Conservation (phyloP, 2,113 vertebrate genomes). For the Lipotes vexillifer region DNA sequence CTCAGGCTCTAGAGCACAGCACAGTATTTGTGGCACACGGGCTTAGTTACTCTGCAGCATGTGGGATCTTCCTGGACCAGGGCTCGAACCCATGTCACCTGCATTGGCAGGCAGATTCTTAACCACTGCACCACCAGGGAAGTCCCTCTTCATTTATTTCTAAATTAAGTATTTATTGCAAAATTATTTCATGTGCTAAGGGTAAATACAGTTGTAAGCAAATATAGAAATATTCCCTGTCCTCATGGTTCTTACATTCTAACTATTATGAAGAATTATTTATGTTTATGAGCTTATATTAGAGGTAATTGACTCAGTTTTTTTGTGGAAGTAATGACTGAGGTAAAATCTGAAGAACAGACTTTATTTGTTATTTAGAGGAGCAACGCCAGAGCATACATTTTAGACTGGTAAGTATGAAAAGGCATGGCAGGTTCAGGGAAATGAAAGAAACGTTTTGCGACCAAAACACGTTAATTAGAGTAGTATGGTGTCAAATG, state of each 20-base stretch:
- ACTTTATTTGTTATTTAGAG: not conserved
- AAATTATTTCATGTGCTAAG: not conserved
- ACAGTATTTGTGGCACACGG: no score
- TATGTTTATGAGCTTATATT: not conserved
- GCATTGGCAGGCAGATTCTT: no score
- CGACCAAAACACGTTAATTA: not conserved
- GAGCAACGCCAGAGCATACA: not conserved
- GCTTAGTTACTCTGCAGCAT: no score
- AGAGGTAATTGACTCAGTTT: not conserved
- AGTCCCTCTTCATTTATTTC: not conserved
- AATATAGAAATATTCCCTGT: not conserved
- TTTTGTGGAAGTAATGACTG: not conserved
- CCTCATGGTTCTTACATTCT: not conserved
- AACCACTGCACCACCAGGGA: no score
- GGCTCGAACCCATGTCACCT: no score
- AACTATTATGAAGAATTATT: not conserved
- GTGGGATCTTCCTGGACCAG: no score
- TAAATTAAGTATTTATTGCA: not conserved
- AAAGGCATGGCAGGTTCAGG: not conserved
- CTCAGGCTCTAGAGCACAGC: no score
- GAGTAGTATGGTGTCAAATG: not conserved
- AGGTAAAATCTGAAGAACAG: not conserved
- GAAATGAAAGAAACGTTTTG: not conserved
- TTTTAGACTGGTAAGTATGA: not conserved
- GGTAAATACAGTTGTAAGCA: not conserved